These are phyloP conservation scores for Anthophora plumipes DNA, from an alignment of 2,888 invertebrate genomes.

Conservation along the genomic window DNA sequence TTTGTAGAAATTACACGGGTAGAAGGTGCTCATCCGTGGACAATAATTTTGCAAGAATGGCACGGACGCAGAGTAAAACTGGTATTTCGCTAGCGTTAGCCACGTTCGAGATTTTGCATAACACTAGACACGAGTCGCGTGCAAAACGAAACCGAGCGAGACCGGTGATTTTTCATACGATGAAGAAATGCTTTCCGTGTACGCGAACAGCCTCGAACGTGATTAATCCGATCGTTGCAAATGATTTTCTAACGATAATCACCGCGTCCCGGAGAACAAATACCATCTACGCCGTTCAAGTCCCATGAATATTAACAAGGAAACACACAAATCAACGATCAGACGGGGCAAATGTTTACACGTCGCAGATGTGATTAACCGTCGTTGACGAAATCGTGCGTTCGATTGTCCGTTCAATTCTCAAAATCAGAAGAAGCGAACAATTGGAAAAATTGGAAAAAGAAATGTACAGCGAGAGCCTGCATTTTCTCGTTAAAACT, in stretches of 20 bases:
- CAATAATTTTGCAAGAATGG: not conserved
- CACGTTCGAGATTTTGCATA: not conserved
- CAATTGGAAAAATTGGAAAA: too few species aligned
- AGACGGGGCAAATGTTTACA: constrained; percentile 29
- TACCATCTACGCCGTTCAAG: constrained; percentile 18
- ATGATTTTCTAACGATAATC: constrained; percentile 21
- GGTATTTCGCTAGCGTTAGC: not conserved
- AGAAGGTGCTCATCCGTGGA: not conserved
- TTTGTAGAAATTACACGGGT: not conserved
- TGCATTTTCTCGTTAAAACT: not conserved
- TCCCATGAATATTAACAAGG: constrained; percentile 51
- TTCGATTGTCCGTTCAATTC: not conserved
- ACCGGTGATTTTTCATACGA: too few species aligned
- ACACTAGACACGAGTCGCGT: not conserved
- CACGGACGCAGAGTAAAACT: not conserved
- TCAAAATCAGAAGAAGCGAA: not conserved
- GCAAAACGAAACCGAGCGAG: not conserved
- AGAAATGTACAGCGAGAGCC: too few species aligned
- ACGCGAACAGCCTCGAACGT: too few species aligned
- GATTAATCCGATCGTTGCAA: constrained; percentile 23
- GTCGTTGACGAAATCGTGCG: constrained; percentile 12
- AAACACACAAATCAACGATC: constrained; percentile 36
- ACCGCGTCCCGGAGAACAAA: constrained; percentile 21
- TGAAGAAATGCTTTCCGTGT: too few species aligned
- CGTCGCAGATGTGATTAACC: constrained; percentile 23